These are phyloP conservation scores for Cephus rjabovi DNA, from an alignment of 2,888 invertebrate genomes.

Conservation along the genomic window DNA sequence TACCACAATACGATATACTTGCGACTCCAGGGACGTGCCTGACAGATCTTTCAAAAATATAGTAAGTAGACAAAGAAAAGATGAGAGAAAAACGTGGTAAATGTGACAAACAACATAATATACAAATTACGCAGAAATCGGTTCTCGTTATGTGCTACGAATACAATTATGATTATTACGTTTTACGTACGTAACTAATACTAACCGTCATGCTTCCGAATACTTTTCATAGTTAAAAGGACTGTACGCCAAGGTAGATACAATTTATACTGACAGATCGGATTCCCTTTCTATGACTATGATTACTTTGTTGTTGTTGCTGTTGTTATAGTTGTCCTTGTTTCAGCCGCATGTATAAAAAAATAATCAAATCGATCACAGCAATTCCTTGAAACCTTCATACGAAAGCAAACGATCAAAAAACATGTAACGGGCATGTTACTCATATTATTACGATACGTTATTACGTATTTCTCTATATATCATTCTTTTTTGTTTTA, in stretches of 20 bases:
- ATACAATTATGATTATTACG: background rate
- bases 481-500: background rate
- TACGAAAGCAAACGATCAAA: background rate
- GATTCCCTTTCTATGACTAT: background rate
- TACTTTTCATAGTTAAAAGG: background rate
- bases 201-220: background rate
- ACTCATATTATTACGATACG: background rate
- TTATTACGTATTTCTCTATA: background rate
- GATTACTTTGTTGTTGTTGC: background rate
- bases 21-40: conserved; percentile 29
- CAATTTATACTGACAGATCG: background rate
- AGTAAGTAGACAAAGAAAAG: background rate
- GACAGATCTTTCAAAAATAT: conserved; percentile 22
- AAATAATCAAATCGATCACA: conserved; percentile 5
- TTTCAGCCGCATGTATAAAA: background rate
- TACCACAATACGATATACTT: conserved; percentile 28
- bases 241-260: background rate
- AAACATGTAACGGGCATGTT: background rate
- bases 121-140: conserved; percentile 1
- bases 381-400: conserved; percentile 4
- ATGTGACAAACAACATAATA: conserved; percentile 3
- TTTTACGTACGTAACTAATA: background rate
- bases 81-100: background rate
- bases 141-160: background rate
- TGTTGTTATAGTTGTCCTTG: background rate